These are phyloP conservation scores for Podarcis cretensis DNA, from an alignment of 2,113 vertebrate genomes.

Conservation along the genomic window DNA sequence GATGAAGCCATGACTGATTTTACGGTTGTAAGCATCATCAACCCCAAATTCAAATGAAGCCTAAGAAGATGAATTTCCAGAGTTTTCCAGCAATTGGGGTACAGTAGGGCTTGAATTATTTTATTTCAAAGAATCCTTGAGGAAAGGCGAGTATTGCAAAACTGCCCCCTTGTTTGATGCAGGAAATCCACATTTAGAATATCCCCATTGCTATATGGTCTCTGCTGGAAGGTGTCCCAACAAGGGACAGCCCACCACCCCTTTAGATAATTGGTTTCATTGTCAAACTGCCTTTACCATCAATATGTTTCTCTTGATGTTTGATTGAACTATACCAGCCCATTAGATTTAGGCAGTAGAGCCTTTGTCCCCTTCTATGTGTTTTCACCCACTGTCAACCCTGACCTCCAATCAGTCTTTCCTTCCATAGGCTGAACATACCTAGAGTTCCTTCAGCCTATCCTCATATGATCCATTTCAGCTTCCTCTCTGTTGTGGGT, in stretches of 20 bases:
- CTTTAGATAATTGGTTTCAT: too few species aligned
- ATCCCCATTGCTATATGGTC: background rate
- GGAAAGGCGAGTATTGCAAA: background rate
- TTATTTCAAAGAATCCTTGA: background rate
- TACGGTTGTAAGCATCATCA: background rate
- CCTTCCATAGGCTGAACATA: background rate
- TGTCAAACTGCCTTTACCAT: too few species aligned
- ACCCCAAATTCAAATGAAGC: background rate
- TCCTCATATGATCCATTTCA: background rate
- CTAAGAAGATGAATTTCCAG: background rate
- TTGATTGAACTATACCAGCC: background rate
- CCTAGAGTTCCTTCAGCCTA: background rate
- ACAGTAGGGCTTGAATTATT: background rate
- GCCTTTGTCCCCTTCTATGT: background rate
- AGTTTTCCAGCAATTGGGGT: background rate
- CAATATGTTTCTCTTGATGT: background rate
- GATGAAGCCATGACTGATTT: background rate
- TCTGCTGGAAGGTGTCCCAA: background rate
- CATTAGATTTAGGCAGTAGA: background rate
- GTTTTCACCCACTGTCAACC: background rate
- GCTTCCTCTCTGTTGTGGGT: background rate
- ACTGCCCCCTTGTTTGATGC: background rate
- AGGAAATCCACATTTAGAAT: background rate
- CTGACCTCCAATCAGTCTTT: background rate
- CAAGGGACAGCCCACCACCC: background rate